Base-by-base conservation (phyloP, 2,888 invertebrate genomes). In the Cephus rjabovi region DNA sequence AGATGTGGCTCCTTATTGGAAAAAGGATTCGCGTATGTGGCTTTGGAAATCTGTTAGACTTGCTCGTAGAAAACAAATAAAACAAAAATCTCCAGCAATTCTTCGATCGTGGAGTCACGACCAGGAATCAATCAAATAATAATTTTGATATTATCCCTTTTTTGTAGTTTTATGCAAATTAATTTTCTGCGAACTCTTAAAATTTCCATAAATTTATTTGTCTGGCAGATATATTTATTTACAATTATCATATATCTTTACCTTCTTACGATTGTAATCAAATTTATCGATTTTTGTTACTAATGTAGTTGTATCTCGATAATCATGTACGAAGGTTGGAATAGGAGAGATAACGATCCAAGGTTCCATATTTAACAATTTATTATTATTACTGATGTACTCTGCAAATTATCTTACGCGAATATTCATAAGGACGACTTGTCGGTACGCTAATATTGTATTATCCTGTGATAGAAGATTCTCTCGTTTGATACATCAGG, bases 11-110 rank as follows among this genome's bases (percentile, higher is more conserved):
- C 93, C 93, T 86, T 93, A 93, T 80, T 95, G 95, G 95, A 95
- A 95, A 87, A 95, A 95, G 88, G 95, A 95, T 86, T 95, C 95
- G 82, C 92, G 95, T 85, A 95, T 93, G 92, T 95, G 95, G 93
- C 90, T 95, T 77, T 95, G 93, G 93, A 93, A 93, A 81, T 89
- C 90, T 4, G 85, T 88, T 34, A 87, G 88, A 75, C 79, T 86
- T 11, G 84, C 86, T 34, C 83, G 84, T 15, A 82, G 69, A 79
- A 83, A 76, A 77, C 87, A 85, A 78, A 81, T 74, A 69, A 82
- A 86, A 73, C 76, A 76, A 74, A 56, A 40, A 33, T 33, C 71
- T 76, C 68, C 74, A 73, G 4, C 12, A 56, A n/a, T 68, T 71
- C 30, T 30, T 23, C 40, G 74, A 31, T 74, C 74, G 23, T 34